phyloP scores from a whole-genome alignment of 1,140 invertebrate species.

The Andricus grossulariae region DNA sequence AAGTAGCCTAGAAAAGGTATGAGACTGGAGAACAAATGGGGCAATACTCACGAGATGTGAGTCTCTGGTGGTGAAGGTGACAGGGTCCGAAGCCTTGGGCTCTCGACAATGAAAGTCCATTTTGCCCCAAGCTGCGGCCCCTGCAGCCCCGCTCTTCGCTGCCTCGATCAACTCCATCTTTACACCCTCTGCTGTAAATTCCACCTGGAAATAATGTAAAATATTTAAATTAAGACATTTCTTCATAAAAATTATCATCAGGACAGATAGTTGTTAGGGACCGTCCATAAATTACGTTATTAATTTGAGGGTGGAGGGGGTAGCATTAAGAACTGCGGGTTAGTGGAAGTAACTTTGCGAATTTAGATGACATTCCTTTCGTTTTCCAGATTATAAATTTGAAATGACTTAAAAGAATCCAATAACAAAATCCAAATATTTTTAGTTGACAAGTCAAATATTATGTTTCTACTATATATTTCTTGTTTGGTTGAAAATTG shows the following conservation, averaged over 20 bases:
- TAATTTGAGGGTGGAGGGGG: no score
- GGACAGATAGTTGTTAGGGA: neutral
- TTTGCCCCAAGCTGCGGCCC: conserved; percentile 91
- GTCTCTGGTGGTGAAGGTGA: conserved; percentile 93
- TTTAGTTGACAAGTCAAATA: no score
- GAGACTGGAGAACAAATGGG: conserved; percentile 43
- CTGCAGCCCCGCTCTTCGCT: conserved; percentile 87
- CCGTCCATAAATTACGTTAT: no score
- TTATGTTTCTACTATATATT: no score
- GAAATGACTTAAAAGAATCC: no score
- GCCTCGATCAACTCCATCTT: conserved; percentile 92
- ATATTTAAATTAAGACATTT: neutral
- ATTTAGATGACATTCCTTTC: no score
- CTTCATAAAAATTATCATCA: neutral
- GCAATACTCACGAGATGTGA: conserved; percentile 87
- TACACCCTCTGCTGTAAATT: conserved; percentile 92
- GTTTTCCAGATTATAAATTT: no score
- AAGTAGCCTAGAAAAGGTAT: neutral
- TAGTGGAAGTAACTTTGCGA: no score
- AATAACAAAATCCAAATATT: no score
- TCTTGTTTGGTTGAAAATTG: no score
- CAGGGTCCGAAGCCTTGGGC: conserved; percentile 89
- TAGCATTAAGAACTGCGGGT: no score
- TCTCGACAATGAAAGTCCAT: conserved; percentile 93
- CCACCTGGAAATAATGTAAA: conserved; percentile 80